phyloP scores from a whole-genome alignment of 37 sponge, comb jelly and placozoan genomes.

The Beroe forskalii region DNA sequence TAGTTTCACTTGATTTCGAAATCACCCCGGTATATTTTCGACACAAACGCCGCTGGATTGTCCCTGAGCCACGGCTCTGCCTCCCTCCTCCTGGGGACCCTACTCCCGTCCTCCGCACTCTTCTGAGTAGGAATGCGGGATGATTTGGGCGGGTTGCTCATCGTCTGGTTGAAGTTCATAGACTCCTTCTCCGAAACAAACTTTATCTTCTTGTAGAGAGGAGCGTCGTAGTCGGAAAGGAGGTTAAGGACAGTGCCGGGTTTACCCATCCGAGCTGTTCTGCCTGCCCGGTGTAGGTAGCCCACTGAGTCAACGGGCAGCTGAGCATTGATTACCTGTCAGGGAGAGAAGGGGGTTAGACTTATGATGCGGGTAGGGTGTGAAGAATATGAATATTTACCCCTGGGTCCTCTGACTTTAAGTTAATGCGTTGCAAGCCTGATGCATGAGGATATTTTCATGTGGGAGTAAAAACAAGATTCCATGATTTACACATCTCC shows the following conservation, averaged over 20 bases:
- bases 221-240: constrained; percentile 44
- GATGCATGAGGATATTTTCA: too few species aligned
- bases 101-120: background rate
- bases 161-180: background rate
- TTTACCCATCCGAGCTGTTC: constrained; percentile 54
- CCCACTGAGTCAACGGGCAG: constrained; percentile 28
- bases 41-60: constrained; percentile 15
- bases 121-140: constrained; percentile 7
- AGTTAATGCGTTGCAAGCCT: too few species aligned
- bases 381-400: too few species aligned
- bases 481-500: too few species aligned
- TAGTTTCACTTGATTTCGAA: constrained; percentile 41
- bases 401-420: too few species aligned
- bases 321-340: constrained; percentile 61
- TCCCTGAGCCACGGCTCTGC: constrained; percentile 49
- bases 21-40: constrained; percentile 39
- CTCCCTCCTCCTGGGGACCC: background rate
- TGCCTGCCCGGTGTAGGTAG: constrained; percentile 40
- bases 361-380: too few species aligned
- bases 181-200: background rate
- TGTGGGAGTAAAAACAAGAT: too few species aligned
- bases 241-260: constrained; percentile 22
- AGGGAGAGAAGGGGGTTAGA: too few species aligned
- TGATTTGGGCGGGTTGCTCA: background rate
- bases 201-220: background rate